Conservation (phyloP, 2,797 vertebrate species). For the Nannoperca obscura region DNA sequence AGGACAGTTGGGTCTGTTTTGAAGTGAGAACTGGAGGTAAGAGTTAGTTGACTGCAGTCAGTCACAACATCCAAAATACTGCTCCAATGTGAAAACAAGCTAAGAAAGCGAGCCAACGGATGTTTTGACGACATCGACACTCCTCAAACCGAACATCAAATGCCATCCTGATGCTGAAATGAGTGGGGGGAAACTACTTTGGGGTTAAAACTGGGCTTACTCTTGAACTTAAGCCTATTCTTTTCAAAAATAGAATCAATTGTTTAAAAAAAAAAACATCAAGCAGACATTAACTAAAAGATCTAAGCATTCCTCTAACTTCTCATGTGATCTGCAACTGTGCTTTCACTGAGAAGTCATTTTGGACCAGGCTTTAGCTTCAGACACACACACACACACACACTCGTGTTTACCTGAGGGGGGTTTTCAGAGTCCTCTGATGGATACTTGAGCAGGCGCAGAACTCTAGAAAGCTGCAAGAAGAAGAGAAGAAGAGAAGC, state of each 20-base stretch:
- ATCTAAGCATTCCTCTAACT: neutral
- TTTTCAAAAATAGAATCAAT: too few species aligned
- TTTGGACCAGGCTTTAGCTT: neutral
- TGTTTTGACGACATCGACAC: neutral
- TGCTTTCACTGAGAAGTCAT: neutral
- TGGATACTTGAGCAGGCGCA: conserved; percentile 94
- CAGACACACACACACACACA: neutral
- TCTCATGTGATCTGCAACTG: neutral
- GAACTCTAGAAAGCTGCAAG: conserved; percentile 91
- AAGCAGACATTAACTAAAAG: neutral
- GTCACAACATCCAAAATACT: neutral
- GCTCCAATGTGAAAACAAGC: neutral
- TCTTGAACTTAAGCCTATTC: neutral
- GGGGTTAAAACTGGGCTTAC: neutral
- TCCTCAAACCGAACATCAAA: neutral
- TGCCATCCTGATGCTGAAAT: neutral
- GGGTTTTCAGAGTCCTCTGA: conserved; percentile 86
- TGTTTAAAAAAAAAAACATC: too few species aligned
- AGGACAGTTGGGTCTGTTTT: neutral
- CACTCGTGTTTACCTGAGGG: conserved; percentile 78
- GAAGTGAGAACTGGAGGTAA: neutral
- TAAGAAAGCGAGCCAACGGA: too few species aligned
- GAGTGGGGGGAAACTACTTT: neutral
- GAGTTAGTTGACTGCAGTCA: neutral
- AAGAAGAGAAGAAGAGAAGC: conserved; percentile 19